phyloP scores from a whole-genome alignment of 2,113 vertebrate genomes.

The Ictalurus furcatus region DNA sequence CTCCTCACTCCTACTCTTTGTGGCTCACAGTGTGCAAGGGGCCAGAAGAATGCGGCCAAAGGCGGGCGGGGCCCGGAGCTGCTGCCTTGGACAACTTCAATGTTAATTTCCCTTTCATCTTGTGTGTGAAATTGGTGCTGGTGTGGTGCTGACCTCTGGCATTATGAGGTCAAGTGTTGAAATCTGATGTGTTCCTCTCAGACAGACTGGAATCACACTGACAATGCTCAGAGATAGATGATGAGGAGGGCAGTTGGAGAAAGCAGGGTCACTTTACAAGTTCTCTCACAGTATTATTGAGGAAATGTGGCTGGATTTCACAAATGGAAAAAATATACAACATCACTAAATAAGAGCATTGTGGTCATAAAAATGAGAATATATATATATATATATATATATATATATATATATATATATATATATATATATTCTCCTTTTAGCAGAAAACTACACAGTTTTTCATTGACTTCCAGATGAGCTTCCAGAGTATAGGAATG shows the following conservation, averaged over 20 bases:
- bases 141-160: constrained; percentile 60
- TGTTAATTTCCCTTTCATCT: constrained; percentile 68
- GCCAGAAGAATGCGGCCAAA: constrained; percentile 39
- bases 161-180: constrained; percentile 66
- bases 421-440: not conserved
- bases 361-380: not conserved
- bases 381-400: too few relatives aligned
- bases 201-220: constrained; percentile 51
- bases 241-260: constrained; percentile 31
- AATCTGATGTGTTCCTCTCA: constrained; percentile 59
- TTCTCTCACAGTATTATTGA: constrained; percentile 17
- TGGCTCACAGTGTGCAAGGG: constrained; percentile 47
- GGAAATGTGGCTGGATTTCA: constrained; percentile 3
- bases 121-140: constrained; percentile 66
- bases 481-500: not conserved
- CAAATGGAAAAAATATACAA: not conserved
- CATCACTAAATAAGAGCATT: not conserved
- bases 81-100: constrained; percentile 52
- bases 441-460: not conserved
- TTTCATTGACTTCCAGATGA: not conserved
- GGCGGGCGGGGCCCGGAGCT: constrained; percentile 48
- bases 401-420: too few relatives aligned
- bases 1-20: constrained; percentile 40
- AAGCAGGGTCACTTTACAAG: constrained; percentile 38
- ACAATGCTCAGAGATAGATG: constrained; percentile 45